Evolutionary conservation across 2,888 invertebrate species (phyloP), one percentile per base, ranked within the genome.

Genomic region (Panzeria rudis): DNA sequence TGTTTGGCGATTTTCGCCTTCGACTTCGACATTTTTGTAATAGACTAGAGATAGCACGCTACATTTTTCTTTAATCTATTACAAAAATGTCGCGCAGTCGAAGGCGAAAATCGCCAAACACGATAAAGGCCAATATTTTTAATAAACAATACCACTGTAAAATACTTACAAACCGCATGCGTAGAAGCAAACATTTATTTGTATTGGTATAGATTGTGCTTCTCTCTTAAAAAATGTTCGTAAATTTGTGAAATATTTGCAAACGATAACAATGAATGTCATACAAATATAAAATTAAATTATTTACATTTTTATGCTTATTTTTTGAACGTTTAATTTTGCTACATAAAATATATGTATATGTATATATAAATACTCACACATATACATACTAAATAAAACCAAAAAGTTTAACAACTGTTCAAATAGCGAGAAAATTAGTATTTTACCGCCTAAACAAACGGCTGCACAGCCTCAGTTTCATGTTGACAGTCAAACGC

Each of bases 381-480:
- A 75, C 41, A 29, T 7, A 44, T 11, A 61, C 3, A 29, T 17
- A 32, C 9, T 0, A 61, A 71, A 78, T 50, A 59, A 41, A 73
- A 73, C 25, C 52, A 72, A 80, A 80, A 73, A 59, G 73, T 15
- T 35, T 44, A 76, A 64, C 73, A 64, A 68, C 25, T 62, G 35
- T 52, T 52, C 69, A 75, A 81, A 69, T 59, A 78, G 73, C 62
- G 56, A 79, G 66, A 86, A 86, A 76, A 86, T 54, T 68, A 61
- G 47, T 89, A 88, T 89, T 90, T 91, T 90, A 88, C 89, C 89
- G 90, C 90, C 89, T 89, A 89, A 91, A 87, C 89, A 88, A 87
- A 87, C 87, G 86, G 89, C 84, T 87, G 89, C 91, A 88, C 88
- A 87, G 89, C 86, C 88, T 91, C 91, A 92, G 91, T 92, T 89